These are phyloP conservation scores for Eustalomyia histrio DNA, from an alignment of 2,888 invertebrate species.

Conservation along the genomic window DNA sequence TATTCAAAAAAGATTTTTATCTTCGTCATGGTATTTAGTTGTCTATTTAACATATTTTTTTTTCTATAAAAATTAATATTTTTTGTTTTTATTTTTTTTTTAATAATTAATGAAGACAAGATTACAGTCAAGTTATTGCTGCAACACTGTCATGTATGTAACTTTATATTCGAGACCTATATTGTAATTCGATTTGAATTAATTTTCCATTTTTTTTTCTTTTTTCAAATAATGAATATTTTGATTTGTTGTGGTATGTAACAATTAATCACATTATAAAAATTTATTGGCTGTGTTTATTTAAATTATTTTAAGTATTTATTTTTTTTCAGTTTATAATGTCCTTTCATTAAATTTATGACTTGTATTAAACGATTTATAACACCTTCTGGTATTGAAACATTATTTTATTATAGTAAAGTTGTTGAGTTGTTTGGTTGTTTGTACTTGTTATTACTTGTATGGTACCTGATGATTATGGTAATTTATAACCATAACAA, in stretches of 20 bases:
- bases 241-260: slow-evolving; percentile 33
- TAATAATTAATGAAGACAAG: slow-evolving; percentile 39
- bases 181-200: slow-evolving; percentile 14
- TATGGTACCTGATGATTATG: slow-evolving; percentile 11
- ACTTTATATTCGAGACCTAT: slow-evolving; percentile 10
- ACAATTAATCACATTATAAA: slow-evolving; percentile 57
- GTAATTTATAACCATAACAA: slow-evolving; percentile 17
- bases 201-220: not conserved
- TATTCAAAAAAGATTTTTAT: slow-evolving; percentile 13
- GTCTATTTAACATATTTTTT: slow-evolving; percentile 3
- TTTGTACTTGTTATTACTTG: slow-evolving; percentile 1
- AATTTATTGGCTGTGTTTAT: slow-evolving; percentile 44
- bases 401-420: slow-evolving; percentile 40
- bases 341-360: slow-evolving; percentile 34
- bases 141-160: not conserved
- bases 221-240: slow-evolving; percentile 38
- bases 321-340: slow-evolving; percentile 9
- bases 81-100: not conserved
- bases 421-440: slow-evolving; percentile 23
- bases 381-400: slow-evolving; percentile 46
- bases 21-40: slow-evolving; percentile 6
- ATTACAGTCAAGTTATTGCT: not conserved
- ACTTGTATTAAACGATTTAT: slow-evolving; percentile 52
- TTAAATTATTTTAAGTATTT: not conserved
- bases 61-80: not conserved